Evolutionary conservation across 1,140 invertebrate species (phyloP), one percentile per base, ranked within the genome.

Genomic region (Eumeta japonica): DNA sequence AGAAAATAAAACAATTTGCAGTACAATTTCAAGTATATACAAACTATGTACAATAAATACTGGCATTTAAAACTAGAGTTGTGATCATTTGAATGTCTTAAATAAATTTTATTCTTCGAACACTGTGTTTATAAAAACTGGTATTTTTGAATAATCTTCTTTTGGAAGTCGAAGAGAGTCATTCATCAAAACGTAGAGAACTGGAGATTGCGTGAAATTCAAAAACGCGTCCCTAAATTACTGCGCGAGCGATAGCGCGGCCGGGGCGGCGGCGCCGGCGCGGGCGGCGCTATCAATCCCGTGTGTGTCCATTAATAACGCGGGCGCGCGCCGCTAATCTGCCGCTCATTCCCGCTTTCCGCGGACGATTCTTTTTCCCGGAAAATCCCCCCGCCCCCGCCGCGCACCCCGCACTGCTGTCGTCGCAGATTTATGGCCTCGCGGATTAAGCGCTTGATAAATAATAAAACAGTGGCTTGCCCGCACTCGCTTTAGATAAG

Each of bases 281-380:
- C n/a, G n/a, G n/a, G n/a, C n/a, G n/a, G n/a, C n/a, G n/a, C n/a
- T n/a, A n/a, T n/a, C n/a, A n/a, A n/a, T n/a, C n/a, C n/a, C n/a
- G n/a, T n/a, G n/a, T n/a, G 38, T 59, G 52, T 70, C 61, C 65
- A 72, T 72, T 72, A 72, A 72, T 72, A 72, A 70, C 56, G 24
- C 31, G 55, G 60, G 55, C 55, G 65, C 67, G 66, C 65, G 63
- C 57, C 39, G 41, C 62, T 72, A 72, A 72, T 72, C 67, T 70
- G 56, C 45, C 55, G 50, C 62, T 72, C 67, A 67, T 72, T 72
- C 58, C 65, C 59, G 61, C 67, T 70, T 70, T 72, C 63, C 65
- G 58, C 67, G 64, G 53, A 43, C 60, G 59, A 67, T 64, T 67
- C 60, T 72, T 68, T 67, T 65, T 57, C 62, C 55, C 62, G 62